A percentile compares a stretch with the other conserved stretches of the same genome.
Evolutionary conservation across 2,797 vertebrate genomes (phyloP).

Genomic region (Peromyscus attwateri): DNA sequence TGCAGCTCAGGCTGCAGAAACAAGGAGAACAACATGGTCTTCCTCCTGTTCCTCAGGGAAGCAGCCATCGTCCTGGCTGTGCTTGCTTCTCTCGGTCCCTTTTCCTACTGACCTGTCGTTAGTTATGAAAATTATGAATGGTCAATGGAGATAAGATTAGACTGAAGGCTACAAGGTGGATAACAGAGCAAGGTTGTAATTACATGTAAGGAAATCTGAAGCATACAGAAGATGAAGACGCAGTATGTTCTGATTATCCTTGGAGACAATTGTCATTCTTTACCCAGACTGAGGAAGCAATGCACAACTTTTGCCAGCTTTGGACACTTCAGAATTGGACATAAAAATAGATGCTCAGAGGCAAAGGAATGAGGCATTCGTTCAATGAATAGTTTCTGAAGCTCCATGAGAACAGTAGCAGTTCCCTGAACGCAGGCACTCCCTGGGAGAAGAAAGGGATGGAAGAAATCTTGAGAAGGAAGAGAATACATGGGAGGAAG

Average conservation of each 20-base stretch:
- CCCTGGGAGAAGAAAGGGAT: neutral
- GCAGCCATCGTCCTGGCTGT: rapidly evolving
- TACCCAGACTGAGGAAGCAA: neutral
- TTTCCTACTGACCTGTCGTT: neutral
- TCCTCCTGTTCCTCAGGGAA: neutral
- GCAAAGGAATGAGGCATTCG: neutral
- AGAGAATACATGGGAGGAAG: neutral
- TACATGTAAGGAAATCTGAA: neutral
- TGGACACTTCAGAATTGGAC: neutral
- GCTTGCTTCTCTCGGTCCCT: neutral
- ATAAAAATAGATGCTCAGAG: neutral
- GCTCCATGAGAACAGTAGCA: neutral
- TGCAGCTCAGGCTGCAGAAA: neutral
- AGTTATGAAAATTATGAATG: neutral
- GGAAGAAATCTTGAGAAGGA: neutral
- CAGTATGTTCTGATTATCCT: neutral
- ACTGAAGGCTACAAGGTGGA: neutral
- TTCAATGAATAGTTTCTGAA: neutral
- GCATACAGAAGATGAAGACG: neutral
- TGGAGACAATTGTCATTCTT: neutral
- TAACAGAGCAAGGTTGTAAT: neutral
- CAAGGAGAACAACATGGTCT: neutral
- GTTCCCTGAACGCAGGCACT: neutral
- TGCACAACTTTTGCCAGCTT: neutral
- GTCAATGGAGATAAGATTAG: neutral